phyloP scores from a whole-genome alignment of 2,888 invertebrate species.

The Ophion slaviceki region DNA sequence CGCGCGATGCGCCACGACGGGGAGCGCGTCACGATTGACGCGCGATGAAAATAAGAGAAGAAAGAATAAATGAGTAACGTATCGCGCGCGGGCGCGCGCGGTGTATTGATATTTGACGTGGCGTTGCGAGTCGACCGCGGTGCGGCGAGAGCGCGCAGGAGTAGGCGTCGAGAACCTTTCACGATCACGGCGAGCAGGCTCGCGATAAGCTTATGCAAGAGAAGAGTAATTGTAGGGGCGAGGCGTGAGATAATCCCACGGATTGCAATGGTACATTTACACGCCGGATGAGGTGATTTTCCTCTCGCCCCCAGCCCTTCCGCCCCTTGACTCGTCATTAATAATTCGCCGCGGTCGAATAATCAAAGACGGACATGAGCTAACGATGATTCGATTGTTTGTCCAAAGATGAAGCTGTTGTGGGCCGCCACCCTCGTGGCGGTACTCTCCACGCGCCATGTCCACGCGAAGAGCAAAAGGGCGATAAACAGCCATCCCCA shows the following conservation, averaged over 20 bases:
- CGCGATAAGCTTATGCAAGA: slow-evolving; percentile 67
- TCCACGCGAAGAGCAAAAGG: slow-evolving; percentile 76
- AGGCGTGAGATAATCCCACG: slow-evolving; percentile 80
- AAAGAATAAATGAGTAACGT: neutral
- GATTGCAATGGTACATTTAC: slow-evolving; percentile 57
- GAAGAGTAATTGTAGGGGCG: slow-evolving; percentile 71
- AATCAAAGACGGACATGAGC: slow-evolving; percentile 25
- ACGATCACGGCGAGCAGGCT: slow-evolving; percentile 71
- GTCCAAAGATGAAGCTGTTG: slow-evolving; percentile 78
- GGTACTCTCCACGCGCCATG: slow-evolving; percentile 78
- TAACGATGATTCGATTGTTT: slow-evolving; percentile 33
- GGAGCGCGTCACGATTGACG: neutral
- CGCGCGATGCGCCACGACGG: neutral
- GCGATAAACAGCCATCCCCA: slow-evolving; percentile 77
- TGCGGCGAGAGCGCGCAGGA: neutral
- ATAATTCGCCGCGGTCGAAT: neutral
- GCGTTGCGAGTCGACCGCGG: slow-evolving; percentile 12
- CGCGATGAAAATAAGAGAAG: neutral
- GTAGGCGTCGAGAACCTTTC: slow-evolving; percentile 74
- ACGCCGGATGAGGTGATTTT: slow-evolving; percentile 25
- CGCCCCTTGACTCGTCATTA: neutral
- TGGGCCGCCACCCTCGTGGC: slow-evolving; percentile 80
- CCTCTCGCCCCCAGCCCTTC: neutral
- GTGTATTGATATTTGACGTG: slow-evolving; percentile 29
- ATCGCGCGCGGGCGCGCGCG: neutral